Evolutionary conservation across 2,888 invertebrate genomes (phyloP), one percentile per base, ranked within the genome.

Genomic region (Campopleginae sp.): DNA sequence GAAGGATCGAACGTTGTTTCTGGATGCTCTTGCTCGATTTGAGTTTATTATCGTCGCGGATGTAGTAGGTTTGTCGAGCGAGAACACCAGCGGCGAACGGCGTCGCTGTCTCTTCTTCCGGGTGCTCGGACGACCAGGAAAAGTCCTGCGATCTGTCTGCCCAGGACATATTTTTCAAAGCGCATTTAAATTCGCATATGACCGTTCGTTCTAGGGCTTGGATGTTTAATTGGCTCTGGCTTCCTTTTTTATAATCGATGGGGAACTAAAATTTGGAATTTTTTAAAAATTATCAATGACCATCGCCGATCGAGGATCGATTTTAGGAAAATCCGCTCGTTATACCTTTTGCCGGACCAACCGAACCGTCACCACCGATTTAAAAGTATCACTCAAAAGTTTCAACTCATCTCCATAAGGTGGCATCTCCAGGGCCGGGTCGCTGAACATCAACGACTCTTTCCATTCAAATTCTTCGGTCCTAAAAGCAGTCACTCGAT

Each of bases 301-400:
- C 33, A 33, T 33, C 33, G 33, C 6, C 33, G 33, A 33, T n/a
- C n/a, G n/a, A n/a, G n/a, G n/a, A n/a, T n/a, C 5, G 31, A 31
- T 4, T 3, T 2, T 33, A 4, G 33, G 6, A 33, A 33, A 33
- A 33, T 6, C 33, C 6, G 38, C 10, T 38, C 8, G 33, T 17
- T 92, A n/a, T n/a, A 95, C 95, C 93, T 95, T 90, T 83, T 95
- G 91, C 90, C 95, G 95, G 42, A 96, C 89, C 17, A 96, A 90
- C 89, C 94, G 94, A 14, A 95, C 88, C 4, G 95, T 95, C 10
- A 95, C 93, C 5, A 91, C 90, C 17, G 94, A 94, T 65, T 95
- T 93, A 88, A 96, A 95, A n/a, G 95, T 95, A 87, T 96, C 94
- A 77, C 95, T 94, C 80, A 96, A 89, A 17, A 94, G 94, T 0